A percentile compares a stretch with the other conserved stretches of the same genome.
Conservation (phyloP, 2,797 vertebrate genomes). For the Diglossa cyanea region DNA sequence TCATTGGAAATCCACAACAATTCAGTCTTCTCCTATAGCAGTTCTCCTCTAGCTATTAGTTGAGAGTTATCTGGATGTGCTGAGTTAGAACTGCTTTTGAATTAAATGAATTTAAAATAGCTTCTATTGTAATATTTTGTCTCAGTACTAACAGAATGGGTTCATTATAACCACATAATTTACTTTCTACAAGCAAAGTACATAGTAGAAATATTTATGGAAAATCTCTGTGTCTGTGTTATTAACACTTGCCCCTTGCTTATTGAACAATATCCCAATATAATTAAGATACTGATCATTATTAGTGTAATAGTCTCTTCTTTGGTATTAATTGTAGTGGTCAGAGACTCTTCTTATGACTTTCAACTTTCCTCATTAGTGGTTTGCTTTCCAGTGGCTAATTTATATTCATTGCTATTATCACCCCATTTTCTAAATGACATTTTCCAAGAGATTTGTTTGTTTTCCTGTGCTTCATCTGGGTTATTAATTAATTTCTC, state of each 20-base stretch:
- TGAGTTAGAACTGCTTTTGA: not conserved
- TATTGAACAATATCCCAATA: not conserved
- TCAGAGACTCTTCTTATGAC: not conserved
- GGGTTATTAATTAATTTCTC: not conserved
- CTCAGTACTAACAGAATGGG: not conserved
- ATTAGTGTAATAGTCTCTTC: not conserved
- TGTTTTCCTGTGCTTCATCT: not conserved
- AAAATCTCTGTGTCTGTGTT: not conserved
- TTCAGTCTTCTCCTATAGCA: not conserved
- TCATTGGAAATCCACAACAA: not conserved
- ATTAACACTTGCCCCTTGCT: not conserved
- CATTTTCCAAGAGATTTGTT: conserved; percentile 8
- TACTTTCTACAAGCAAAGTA: not conserved
- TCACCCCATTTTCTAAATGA: conserved; percentile 1
- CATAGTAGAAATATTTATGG: not conserved
- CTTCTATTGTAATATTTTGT: not conserved
- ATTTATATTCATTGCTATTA: conserved; percentile 18
- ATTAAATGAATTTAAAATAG: not conserved
- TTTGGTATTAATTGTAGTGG: not conserved
- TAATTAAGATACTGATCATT: not conserved
- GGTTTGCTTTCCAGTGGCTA: not conserved
- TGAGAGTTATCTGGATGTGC: not conserved
- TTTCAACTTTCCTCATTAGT: not conserved
- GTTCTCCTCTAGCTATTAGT: not conserved
- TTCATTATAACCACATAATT: not conserved